Evolutionary conservation across 2,113 vertebrate species (phyloP).

Genomic region (Mirza zaza): DNA sequence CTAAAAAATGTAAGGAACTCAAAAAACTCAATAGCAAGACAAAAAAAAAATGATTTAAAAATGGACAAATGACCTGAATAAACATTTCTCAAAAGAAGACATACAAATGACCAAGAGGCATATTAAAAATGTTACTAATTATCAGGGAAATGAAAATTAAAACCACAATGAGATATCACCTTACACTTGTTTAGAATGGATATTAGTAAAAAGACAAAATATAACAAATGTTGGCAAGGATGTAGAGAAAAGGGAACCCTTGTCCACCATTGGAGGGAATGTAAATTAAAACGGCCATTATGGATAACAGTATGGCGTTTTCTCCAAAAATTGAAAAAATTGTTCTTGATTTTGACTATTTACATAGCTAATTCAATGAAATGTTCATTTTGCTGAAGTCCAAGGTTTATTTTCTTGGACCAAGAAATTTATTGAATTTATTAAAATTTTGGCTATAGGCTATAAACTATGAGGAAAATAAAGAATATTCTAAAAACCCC

Average conservation of each 20-base stretch:
- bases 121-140: neutral
- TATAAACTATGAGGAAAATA: conserved; percentile 57
- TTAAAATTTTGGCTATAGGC: neutral
- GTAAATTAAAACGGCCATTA: neutral
- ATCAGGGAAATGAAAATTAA: neutral
- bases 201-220: neutral
- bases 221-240: neutral
- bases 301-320: neutral
- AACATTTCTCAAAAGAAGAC: neutral
- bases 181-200: neutral
- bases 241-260: neutral
- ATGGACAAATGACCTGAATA: neutral
- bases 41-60: neutral
- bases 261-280: neutral
- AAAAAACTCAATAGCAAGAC: neutral
- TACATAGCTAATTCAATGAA: neutral
- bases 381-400: neutral
- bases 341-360: neutral
- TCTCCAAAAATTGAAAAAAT: neutral
- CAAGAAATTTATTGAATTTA: too few relatives aligned
- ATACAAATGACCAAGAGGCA: neutral
- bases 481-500: neutral
- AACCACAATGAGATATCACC: neutral
- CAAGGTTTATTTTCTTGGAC: neutral
- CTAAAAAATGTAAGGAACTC: neutral